Base-by-base conservation (phyloP, 2,113 vertebrate species). In the Chauna torquata region DNA sequence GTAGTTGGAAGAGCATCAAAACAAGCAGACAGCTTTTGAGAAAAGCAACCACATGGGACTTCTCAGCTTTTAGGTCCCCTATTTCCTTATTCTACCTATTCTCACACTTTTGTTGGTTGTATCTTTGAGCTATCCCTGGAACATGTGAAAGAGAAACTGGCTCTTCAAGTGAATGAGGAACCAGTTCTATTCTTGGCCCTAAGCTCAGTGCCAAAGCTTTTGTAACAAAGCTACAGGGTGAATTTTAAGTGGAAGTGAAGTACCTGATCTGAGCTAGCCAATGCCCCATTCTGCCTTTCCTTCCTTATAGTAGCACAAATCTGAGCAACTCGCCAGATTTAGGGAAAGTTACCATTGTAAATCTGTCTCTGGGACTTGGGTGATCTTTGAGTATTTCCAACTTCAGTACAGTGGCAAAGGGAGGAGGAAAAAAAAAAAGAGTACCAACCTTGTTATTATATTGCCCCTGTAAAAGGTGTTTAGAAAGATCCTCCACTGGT, bases 1-100 rank as follows among this genome's bases (percentile, higher is more conserved):
- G 83, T 85, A 94, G 65, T 64, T 91, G 90, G 79, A 94, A 81
- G 54, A 96, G 54, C 49, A 84, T 96, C 88, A 96, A 68, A 72
- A 86, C 64, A 96, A 93, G 70, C 81, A 96, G 83, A 52, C 18
- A 20, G 86, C 78, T 90, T 95, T 72, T 61, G 95, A 88, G 84
- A 96, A 97, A 97, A 88, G 55, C 74, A 95, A 38, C 47, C 19
- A 7, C 50, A 78, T 90, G 92, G 64, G 44, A 91, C 27, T 70
- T 90, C 54, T 75, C 65, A 79, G 75, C 30, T 74, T 94, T 96
- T 94, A 92, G 86, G 61, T 95, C 36, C 61, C 52, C 30, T 68
- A 30, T 83, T 16, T 77, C 22, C 27, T 95, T 94, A 38, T 87
- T 80, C 61, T 80, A 54, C 28, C 20, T 66, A 27, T 80, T 96